These are phyloP conservation scores for Pelodytes ibericus DNA, from an alignment of 2,797 vertebrate species.

Conservation along the genomic window DNA sequence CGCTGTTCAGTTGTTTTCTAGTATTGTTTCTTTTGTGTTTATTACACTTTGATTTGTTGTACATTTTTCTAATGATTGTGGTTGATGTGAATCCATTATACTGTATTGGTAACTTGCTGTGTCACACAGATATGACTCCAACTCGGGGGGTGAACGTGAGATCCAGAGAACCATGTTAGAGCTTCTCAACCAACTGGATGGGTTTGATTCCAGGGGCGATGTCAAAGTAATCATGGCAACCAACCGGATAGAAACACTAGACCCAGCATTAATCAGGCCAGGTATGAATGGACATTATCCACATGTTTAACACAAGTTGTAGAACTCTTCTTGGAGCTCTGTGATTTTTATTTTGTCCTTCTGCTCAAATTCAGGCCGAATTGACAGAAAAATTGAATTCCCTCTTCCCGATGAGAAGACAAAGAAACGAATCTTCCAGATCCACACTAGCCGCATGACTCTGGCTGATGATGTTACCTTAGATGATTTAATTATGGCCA, in stretches of 20 bases:
- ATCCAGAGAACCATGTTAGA: slow-evolving; percentile 98
- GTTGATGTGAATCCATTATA: too few species aligned
- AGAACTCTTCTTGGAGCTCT: not conserved
- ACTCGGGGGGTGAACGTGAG: slow-evolving; percentile 94
- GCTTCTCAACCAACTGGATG: slow-evolving; percentile 94
- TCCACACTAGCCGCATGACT: slow-evolving; percentile 97
- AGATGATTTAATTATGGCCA: slow-evolving; percentile 94
- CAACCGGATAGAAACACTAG: slow-evolving; percentile 95
- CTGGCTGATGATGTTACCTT: slow-evolving; percentile 90
- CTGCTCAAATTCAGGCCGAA: slow-evolving; percentile 78
- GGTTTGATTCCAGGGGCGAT: slow-evolving; percentile 94
- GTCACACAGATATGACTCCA: slow-evolving; percentile 88
- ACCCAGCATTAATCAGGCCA: slow-evolving; percentile 95
- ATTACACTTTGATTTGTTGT: too few species aligned
- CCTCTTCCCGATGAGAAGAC: slow-evolving; percentile 95
- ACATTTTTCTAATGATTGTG: too few species aligned
- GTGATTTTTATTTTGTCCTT: not conserved
- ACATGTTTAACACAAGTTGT: too few species aligned
- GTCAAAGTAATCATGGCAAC: slow-evolving; percentile 99
- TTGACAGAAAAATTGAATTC: slow-evolving; percentile 96
- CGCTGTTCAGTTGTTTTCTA: too few species aligned
- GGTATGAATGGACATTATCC: slow-evolving; percentile 69
- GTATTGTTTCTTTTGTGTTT: too few species aligned
- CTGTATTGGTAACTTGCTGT: too few species aligned
- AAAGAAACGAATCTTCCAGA: slow-evolving; percentile 95